Percentiles rank a stretch among this genome's conserved stretches.
Evolutionary conservation across 2,797 vertebrate genomes (phyloP).

Genomic region (Semaprochilodus insignis): DNA sequence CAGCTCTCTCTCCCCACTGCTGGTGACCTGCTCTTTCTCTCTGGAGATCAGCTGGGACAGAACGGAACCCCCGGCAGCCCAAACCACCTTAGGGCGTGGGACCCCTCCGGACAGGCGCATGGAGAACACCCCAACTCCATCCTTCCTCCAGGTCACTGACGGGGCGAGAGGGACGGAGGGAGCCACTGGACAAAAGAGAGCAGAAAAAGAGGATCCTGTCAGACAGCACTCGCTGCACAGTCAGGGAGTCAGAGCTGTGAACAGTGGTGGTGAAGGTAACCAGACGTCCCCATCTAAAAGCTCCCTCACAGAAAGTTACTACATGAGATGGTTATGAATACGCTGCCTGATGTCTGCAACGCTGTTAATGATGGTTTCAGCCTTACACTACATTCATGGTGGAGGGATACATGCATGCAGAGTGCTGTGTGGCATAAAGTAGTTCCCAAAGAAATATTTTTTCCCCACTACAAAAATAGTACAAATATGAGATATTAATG

Average conservation of each 20-base stretch:
- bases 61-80: conserved; percentile 75
- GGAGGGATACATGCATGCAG: neutral
- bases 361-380: too few relatives aligned
- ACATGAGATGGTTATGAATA: neutral
- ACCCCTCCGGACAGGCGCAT: conserved; percentile 75
- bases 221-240: neutral
- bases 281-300: neutral
- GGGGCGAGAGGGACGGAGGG: conserved; percentile 73
- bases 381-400: neutral
- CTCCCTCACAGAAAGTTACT: too few relatives aligned
- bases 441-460: neutral
- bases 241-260: neutral
- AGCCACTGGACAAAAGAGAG: conserved; percentile 61
- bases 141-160: conserved; percentile 83
- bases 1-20: conserved; percentile 71
- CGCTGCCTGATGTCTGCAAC: neutral
- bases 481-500: too few relatives aligned
- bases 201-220: neutral
- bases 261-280: neutral
- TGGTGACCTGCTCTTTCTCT: conserved; percentile 74
- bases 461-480: too few relatives aligned
- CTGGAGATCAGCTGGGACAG: conserved; percentile 71
- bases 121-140: conserved; percentile 79
- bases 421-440: neutral
- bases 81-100: conserved; percentile 69